Conservation (phyloP, 2,797 vertebrate species). For the Falco columbarius region DNA sequence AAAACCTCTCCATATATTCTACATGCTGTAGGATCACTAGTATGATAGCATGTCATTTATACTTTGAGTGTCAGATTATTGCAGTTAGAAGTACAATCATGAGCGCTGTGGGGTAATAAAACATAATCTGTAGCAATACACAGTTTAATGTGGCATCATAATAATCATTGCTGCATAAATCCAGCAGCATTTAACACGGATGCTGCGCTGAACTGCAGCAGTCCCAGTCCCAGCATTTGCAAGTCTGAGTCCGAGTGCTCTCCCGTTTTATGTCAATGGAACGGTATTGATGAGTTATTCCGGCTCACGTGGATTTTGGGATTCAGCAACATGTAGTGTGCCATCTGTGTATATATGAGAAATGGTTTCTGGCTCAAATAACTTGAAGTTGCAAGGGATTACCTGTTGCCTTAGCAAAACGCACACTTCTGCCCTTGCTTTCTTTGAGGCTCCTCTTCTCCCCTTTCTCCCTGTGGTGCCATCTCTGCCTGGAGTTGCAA, state of each 20-base stretch:
- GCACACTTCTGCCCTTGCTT: neutral
- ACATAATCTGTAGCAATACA: no score
- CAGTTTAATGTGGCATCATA: accelerated
- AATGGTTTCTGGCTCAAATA: neutral
- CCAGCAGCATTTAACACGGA: neutral
- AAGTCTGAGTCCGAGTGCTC: no score
- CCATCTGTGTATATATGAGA: neutral
- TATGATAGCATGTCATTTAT: neutral
- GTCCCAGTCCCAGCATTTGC: neutral
- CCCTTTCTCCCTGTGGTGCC: neutral
- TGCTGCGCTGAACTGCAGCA: accelerated
- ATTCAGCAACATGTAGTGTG: accelerated
- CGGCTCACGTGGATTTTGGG: neutral
- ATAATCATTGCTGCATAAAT: neutral
- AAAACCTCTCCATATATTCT: accelerated
- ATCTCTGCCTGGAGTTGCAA: neutral
- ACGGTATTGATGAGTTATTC: no score
- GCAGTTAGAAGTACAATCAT: neutral
- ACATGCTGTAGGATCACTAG: neutral
- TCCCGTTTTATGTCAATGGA: neutral
- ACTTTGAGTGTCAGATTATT: neutral
- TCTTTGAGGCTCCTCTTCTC: neutral
- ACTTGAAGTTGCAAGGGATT: no score
- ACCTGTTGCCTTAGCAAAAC: accelerated
- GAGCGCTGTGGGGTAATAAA: neutral